These are phyloP conservation scores for Gadopsis marmoratus DNA, from an alignment of 2,797 vertebrate genomes.

Conservation along the genomic window DNA sequence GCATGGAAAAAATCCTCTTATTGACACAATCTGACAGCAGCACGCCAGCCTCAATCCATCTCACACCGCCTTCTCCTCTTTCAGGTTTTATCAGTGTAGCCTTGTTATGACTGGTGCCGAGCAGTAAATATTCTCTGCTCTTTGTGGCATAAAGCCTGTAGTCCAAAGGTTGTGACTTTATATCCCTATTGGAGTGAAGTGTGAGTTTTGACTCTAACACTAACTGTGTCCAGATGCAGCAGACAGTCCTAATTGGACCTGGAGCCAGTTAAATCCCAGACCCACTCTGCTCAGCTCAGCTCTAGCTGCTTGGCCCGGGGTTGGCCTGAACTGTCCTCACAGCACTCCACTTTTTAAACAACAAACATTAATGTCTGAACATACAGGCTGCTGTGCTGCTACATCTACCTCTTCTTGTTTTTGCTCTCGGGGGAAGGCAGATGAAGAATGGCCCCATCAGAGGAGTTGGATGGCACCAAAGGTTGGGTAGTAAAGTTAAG, in stretches of 20 bases:
- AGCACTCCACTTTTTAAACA: conserved; percentile 53
- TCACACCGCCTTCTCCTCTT: conserved; percentile 37
- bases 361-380: conserved; percentile 51
- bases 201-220: conserved; percentile 76
- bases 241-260: conserved; percentile 93
- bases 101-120: conserved; percentile 46
- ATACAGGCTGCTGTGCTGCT: conserved; percentile 14
- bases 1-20: conserved; percentile 59
- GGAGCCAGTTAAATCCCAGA: conserved; percentile 93
- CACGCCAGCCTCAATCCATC: conserved; percentile 42
- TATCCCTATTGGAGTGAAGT: conserved; percentile 69
- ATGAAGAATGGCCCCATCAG: conserved; percentile 49
- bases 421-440: conserved; percentile 35
- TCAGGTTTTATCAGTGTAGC: conserved; percentile 53
- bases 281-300: conserved; percentile 86
- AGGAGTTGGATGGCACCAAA: conserved; percentile 42
- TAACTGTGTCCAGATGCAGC: conserved; percentile 95
- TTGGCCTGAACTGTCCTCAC: conserved; percentile 61
- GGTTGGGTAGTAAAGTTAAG: conserved; percentile 66
- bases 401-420: conserved; percentile 22
- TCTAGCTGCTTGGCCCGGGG: conserved; percentile 61
- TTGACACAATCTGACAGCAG: conserved; percentile 65
- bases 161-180: conserved; percentile 75
- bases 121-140: conserved; percentile 65
- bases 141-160: conserved; percentile 56